Base-by-base conservation (phyloP, 1,140 invertebrate species). In the Kradibia gibbosae region DNA sequence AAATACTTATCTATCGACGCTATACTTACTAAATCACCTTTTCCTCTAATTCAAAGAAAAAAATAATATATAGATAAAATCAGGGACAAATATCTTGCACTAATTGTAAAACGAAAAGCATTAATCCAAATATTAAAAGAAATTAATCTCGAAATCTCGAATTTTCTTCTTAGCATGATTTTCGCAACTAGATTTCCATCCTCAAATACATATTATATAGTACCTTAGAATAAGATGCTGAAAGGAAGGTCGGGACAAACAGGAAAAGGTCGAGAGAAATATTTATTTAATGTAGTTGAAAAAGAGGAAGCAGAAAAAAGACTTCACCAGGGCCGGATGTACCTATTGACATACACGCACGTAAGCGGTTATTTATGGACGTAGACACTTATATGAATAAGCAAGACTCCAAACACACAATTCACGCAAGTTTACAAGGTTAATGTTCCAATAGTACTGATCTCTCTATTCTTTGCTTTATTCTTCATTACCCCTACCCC, bases 391-490 rank as follows among this genome's bases (percentile, higher is more conserved):
- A 39, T 7, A 8, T 11, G 57, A 0, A 39, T 34, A 57, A n/a
- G 39, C 31, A 5, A 31, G 45, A 28, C 15, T 34, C 31, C n/a
- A 25, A 62, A 17, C 25, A 31, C 36, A 22, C 50, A 42, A n/a
- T 53, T 55, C 15, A 45, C 84, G 86, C 90, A 91, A 91, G 90
- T 90, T 91, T 89, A 91, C 85, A 86, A 88, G 87, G 90, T 88
- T 86, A 88, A 83, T 86, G 88, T 84, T 88, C 87, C 86, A 87
- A 85, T 88, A 87, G 85, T 88, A 88, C 86, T 88, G 87, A 88
- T 87, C 85, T 89, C 85, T 85, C 48, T 53, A 42, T 57, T 53
- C 28, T n/a, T n/a, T n/a, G n/a, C n/a, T n/a, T n/a, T n/a, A n/a
- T n/a, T n/a, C n/a, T n/a, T n/a, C n/a, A n/a, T n/a, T n/a, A n/a